phyloP scores from a whole-genome alignment of 2,888 invertebrate genomes.

The Himalopsyche kuldschensis region DNA sequence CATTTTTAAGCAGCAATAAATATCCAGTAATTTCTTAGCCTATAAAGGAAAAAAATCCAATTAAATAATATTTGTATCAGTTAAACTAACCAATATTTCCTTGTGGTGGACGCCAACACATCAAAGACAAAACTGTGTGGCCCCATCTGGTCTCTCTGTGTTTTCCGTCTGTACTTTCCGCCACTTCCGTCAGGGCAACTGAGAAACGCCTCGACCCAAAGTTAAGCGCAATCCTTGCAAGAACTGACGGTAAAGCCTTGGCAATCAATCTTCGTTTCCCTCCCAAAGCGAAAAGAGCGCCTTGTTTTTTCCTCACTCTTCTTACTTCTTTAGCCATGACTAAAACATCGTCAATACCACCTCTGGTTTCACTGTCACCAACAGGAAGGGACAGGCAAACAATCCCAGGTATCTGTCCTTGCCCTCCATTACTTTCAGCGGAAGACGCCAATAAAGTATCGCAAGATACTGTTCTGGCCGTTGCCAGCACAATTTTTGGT shows the following conservation, averaged over 20 bases:
- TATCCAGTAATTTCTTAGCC: no score
- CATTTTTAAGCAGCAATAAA: no score
- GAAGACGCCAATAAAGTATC: conserved; percentile 60
- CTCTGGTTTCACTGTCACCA: conserved; percentile 44
- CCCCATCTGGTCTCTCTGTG: conserved; percentile 65
- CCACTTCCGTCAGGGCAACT: conserved; percentile 66
- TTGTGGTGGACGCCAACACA: conserved; percentile 76
- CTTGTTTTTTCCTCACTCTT: conserved; percentile 52
- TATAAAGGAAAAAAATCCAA: not conserved
- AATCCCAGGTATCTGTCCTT: conserved; percentile 63
- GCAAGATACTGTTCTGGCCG: conserved; percentile 64
- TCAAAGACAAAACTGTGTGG: conserved; percentile 63
- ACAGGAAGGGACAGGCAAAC: conserved; percentile 68
- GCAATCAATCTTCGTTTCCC: conserved; percentile 62
- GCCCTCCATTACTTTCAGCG: conserved; percentile 51
- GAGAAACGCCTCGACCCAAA: conserved; percentile 69
- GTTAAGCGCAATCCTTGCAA: conserved; percentile 62
- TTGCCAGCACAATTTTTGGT: conserved; percentile 65
- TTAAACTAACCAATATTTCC: conserved; percentile 70
- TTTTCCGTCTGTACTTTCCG: conserved; percentile 48
- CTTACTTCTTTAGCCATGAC: conserved; percentile 20
- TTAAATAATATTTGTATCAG: not conserved
- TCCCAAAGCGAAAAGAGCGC: conserved; percentile 20
- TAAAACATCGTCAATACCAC: conserved; percentile 45
- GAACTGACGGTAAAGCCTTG: conserved; percentile 63